Evolutionary conservation across 92 coral and sea anemone genomes (phyloP).

Genomic region (Pocillopora meandrina): DNA sequence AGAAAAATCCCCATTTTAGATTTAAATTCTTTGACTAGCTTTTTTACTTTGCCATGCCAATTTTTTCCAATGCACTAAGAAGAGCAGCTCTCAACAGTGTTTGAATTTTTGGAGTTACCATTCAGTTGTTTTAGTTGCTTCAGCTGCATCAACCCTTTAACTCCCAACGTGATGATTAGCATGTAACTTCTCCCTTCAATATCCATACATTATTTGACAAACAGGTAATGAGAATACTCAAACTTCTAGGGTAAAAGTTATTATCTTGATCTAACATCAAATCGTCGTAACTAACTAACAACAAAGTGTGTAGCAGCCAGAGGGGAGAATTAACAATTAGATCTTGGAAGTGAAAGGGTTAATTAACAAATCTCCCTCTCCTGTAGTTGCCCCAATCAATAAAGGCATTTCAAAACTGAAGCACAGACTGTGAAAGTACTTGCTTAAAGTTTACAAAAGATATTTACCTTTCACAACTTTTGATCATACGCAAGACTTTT

Average conservation of each 20-base stretch:
- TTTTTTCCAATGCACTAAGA: neutral
- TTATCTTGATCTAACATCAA: too few relatives aligned
- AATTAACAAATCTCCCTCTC: too few relatives aligned
- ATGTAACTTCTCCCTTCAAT: neutral
- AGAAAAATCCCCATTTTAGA: slow-evolving; percentile 1
- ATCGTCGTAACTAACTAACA: too few relatives aligned
- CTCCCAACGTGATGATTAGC: neutral
- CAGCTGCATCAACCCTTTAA: neutral
- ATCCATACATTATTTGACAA: too few relatives aligned
- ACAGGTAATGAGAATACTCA: too few relatives aligned
- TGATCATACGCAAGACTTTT: neutral
- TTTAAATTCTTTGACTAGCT: neutral
- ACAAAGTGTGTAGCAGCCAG: too few relatives aligned
- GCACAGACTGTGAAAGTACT: neutral
- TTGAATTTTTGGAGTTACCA: neutral
- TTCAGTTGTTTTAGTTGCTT: too few relatives aligned
- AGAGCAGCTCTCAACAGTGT: neutral
- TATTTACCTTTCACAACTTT: neutral
- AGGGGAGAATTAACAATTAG: too few relatives aligned
- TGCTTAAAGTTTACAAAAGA: neutral
- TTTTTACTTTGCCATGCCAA: neutral
- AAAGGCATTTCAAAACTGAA: too few relatives aligned
- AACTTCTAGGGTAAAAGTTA: too few relatives aligned
- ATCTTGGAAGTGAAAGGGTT: too few relatives aligned
- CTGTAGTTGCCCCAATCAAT: too few relatives aligned